Evolutionary conservation across 2,113 vertebrate species (phyloP).

Genomic region (Centropus unirufus): DNA sequence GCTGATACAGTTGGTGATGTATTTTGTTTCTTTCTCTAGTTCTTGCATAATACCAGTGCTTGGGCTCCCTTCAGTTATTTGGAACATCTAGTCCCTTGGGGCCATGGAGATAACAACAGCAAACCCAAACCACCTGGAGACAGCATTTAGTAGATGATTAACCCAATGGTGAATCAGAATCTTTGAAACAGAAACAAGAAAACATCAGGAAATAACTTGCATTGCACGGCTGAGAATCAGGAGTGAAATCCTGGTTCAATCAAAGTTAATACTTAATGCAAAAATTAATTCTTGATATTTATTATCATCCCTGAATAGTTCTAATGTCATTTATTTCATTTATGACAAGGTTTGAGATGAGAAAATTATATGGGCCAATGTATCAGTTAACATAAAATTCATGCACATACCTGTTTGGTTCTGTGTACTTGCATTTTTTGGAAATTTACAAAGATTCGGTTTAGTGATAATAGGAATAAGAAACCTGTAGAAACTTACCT

Average conservation of each 20-base stretch:
- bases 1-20: slow-evolving; percentile 7
- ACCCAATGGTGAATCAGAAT: slow-evolving; percentile 53
- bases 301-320: slow-evolving; percentile 26
- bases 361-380: slow-evolving; percentile 17
- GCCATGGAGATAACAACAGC: slow-evolving; percentile 61
- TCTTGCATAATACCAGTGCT: slow-evolving; percentile 30
- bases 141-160: slow-evolving; percentile 56
- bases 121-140: slow-evolving; percentile 62
- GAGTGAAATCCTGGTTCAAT: not conserved
- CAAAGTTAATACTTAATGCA: slow-evolving; percentile 26
- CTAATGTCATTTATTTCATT: slow-evolving; percentile 38
- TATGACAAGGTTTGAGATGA: slow-evolving; percentile 46
- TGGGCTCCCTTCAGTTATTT: slow-evolving; percentile 1
- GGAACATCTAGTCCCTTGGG: slow-evolving; percentile 30
- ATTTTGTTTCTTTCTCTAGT: slow-evolving; percentile 12
- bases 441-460: slow-evolving; percentile 44
- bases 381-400: slow-evolving; percentile 2
- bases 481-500: slow-evolving; percentile 36
- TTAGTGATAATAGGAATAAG: slow-evolving; percentile 22
- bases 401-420: slow-evolving; percentile 37
- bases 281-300: slow-evolving; percentile 46
- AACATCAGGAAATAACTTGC: slow-evolving; percentile 50
- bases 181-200: slow-evolving; percentile 56
- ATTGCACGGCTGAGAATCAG: not conserved
- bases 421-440: not conserved